Conservation (phyloP, 2,888 invertebrate species). For the Achlya flavicornis region DNA sequence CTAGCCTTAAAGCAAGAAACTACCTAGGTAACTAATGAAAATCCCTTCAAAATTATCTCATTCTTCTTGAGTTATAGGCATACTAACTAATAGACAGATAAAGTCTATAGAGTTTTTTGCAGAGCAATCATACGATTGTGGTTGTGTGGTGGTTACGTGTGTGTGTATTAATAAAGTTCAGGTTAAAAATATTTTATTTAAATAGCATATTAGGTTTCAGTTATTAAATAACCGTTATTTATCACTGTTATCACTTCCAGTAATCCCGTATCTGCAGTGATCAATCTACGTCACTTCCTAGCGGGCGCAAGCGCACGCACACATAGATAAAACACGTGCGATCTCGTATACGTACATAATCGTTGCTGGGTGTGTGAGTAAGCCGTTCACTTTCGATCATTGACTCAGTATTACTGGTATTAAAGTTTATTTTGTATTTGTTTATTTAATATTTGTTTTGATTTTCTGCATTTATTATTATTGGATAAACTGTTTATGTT, state of each 20-base stretch:
- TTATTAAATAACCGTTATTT: too few species aligned
- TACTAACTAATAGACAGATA: too few species aligned
- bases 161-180: neutral
- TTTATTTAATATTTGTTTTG: neutral
- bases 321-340: slow-evolving; percentile 33
- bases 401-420: slow-evolving; percentile 41
- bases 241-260: slow-evolving; percentile 37
- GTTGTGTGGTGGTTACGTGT: too few species aligned
- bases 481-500: neutral
- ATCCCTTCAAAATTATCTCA: too few species aligned
- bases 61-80: too few species aligned
- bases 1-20: too few species aligned
- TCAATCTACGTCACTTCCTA: slow-evolving; percentile 48
- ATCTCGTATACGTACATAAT: slow-evolving; percentile 19
- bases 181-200: too few species aligned
- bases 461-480: neutral
- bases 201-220: too few species aligned
- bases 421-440: slow-evolving; percentile 14
- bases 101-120: too few species aligned
- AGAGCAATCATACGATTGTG: too few species aligned
- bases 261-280: slow-evolving; percentile 23
- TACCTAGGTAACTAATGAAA: too few species aligned
- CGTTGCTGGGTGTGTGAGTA: slow-evolving; percentile 31
- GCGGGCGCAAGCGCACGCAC: slow-evolving; percentile 42
- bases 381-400: slow-evolving; percentile 70